Percentiles rank a stretch among this genome's conserved stretches.
These are phyloP conservation scores for Cavia porcellus DNA, from an alignment of 2,113 vertebrate genomes.

Conservation along the genomic window DNA sequence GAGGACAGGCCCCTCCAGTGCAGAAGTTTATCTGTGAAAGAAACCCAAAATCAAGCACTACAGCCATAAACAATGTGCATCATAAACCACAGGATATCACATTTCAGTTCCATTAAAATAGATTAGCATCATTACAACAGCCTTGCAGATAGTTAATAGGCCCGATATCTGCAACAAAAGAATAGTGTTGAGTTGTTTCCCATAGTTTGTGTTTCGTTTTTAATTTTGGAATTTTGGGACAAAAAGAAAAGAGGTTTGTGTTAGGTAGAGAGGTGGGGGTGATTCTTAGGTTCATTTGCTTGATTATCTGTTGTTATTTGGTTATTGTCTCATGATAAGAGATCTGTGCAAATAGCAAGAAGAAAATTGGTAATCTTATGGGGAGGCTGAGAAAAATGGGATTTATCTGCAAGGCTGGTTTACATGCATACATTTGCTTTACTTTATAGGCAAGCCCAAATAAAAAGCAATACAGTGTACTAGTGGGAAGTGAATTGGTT, in stretches of 20 bases:
- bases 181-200: slow-evolving; percentile 34
- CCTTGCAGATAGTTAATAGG: slow-evolving; percentile 82
- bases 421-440: slow-evolving; percentile 41
- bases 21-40: slow-evolving; percentile 74
- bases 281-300: slow-evolving; percentile 16
- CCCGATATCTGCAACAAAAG: slow-evolving; percentile 65
- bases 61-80: not conserved
- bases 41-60: slow-evolving; percentile 53
- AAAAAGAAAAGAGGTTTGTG: slow-evolving; percentile 38
- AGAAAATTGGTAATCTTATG: not conserved
- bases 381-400: not conserved
- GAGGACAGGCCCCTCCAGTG: slow-evolving; percentile 76
- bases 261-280: not conserved
- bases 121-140: slow-evolving; percentile 79
- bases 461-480: slow-evolving; percentile 41
- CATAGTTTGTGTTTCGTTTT: slow-evolving; percentile 61
- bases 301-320: slow-evolving; percentile 14
- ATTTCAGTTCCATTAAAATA: slow-evolving; percentile 78
- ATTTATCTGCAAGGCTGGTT: slow-evolving; percentile 81
- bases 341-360: not conserved
- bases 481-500: slow-evolving; percentile 12
- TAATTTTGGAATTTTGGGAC: slow-evolving; percentile 65
- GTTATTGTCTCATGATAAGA: slow-evolving; percentile 43
- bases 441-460: slow-evolving; percentile 23
- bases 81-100: slow-evolving; percentile 54